A percentile compares a stretch with the other conserved stretches of the same genome.
Conservation (phyloP, 1,140 invertebrate species). For the Cylas formicarius region DNA sequence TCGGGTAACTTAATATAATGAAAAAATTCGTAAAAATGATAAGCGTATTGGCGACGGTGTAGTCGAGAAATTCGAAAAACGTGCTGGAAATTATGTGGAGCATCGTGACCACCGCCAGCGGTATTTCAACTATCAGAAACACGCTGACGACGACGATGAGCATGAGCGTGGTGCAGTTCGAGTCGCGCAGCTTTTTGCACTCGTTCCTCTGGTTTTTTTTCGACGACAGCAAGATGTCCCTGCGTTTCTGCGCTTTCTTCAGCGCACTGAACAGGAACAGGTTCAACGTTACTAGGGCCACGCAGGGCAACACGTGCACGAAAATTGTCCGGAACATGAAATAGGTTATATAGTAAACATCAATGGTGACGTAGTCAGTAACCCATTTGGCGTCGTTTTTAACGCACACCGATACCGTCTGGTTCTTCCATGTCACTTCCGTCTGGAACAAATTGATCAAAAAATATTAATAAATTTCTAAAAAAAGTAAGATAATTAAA, state of each 20-base stretch:
- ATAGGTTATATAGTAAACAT: constrained; percentile 74
- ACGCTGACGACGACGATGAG: constrained; percentile 90
- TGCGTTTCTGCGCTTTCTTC: constrained; percentile 68
- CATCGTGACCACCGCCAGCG: constrained; percentile 78
- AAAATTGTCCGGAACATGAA: constrained; percentile 83
- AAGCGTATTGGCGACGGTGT: constrained; percentile 71
- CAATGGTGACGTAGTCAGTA: constrained; percentile 50
- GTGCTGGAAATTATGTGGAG: constrained; percentile 76
- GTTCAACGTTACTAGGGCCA: constrained; percentile 82
- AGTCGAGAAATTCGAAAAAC: constrained; percentile 66
- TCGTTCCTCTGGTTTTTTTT: constrained; percentile 79
- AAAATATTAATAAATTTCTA: too few relatives aligned
- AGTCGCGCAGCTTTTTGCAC: constrained; percentile 74
- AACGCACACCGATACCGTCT: constrained; percentile 52
- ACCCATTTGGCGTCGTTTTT: constrained; percentile 59
- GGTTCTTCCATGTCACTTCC: constrained; percentile 51
- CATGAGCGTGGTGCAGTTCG: constrained; percentile 91
- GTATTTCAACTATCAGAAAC: constrained; percentile 85
- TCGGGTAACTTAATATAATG: constrained; percentile 83
- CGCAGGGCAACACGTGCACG: constrained; percentile 84
- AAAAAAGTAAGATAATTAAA: too few relatives aligned
- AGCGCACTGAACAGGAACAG: constrained; percentile 79
- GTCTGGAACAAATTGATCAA: constrained; percentile 36
- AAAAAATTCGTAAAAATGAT: constrained; percentile 87
- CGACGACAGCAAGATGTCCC: constrained; percentile 62